Evolutionary conservation across 2,113 vertebrate genomes (phyloP), one percentile per base, ranked within the genome.

Genomic region (Notothenia coriiceps): DNA sequence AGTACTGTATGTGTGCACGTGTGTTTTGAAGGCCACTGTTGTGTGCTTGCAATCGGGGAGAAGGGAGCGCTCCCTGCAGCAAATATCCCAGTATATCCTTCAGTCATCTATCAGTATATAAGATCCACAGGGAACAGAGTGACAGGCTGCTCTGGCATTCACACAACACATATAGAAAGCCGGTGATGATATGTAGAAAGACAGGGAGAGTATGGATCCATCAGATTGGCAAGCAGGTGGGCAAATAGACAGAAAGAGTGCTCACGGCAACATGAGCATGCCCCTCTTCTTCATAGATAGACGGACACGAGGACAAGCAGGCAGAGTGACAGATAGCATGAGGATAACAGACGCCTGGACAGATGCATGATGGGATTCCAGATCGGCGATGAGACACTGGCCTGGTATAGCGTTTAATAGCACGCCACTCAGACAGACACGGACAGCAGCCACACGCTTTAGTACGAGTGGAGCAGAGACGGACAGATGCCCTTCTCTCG

Each of bases 401-500:
- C 73, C 80, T 83, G 88, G 84, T 87, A 88, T 51, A 56, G 76
- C 20, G 46, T 85, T 70, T 88, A 84, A 91, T 62, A 70, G 74
- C 71, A 70, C 49, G n/a, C 54, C 61, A 43, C 79, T 63, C 82
- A 55, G 74, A 70, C 79, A 65, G 77, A 77, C 86, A 60, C n/a
- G 2, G 85, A 78, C 89, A 90, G 80, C 78, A 77, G 83, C 84
- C 11, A 55, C 75, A 55, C 65, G 52, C 74, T 69, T n/a, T 20
- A 69, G 71, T 68, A 82, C 60, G 25, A 80, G 77, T 66, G 15
- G 17, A 77, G 80, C 57, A 6, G 76, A 79, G 86, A 94, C 78
- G 50, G 91, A 88, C 89, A 91, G 91, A 93, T 91, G 91, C 89
- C 91, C 89, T 91, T 92, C 91, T 88, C 86, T 61, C 40, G 35